These are phyloP conservation scores for Rhinoderma darwinii DNA, from an alignment of 2,113 vertebrate genomes.

Conservation along the genomic window DNA sequence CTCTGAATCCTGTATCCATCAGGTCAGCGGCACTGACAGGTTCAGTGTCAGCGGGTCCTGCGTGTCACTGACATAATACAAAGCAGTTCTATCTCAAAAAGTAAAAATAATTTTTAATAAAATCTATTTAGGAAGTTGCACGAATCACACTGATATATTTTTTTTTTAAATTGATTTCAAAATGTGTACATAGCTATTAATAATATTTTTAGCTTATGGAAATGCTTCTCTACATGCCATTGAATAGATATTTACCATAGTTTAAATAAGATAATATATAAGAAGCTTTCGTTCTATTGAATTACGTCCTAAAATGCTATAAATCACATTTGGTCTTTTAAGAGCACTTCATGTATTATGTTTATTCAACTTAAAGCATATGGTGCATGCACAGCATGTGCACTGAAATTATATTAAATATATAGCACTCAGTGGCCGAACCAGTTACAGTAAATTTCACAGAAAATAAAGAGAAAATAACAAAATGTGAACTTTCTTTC, in stretches of 20 bases:
- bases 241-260: neutral
- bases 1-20: no score
- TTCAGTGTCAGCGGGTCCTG: no score
- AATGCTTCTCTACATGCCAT: neutral
- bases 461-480: neutral
- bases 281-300: neutral
- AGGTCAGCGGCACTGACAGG: no score
- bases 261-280: constrained; percentile 4
- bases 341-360: constrained; percentile 16
- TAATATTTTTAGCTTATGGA: neutral
- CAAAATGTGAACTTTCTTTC: neutral
- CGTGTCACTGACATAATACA: no score
- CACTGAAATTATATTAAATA: constrained; percentile 32
- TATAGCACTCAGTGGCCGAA: constrained; percentile 22
- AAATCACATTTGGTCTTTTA: constrained; percentile 27
- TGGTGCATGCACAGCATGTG: constrained; percentile 16
- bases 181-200: no score
- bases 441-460: constrained; percentile 22
- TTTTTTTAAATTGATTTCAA: no score
- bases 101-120: no score
- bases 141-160: no score
- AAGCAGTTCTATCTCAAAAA: no score
- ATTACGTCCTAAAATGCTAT: neutral
- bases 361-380: constrained; percentile 25
- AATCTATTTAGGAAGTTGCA: no score